Evolutionary conservation across 2,113 vertebrate species (phyloP), one percentile per base, ranked within the genome.

Genomic region (Amphiprion percula): DNA sequence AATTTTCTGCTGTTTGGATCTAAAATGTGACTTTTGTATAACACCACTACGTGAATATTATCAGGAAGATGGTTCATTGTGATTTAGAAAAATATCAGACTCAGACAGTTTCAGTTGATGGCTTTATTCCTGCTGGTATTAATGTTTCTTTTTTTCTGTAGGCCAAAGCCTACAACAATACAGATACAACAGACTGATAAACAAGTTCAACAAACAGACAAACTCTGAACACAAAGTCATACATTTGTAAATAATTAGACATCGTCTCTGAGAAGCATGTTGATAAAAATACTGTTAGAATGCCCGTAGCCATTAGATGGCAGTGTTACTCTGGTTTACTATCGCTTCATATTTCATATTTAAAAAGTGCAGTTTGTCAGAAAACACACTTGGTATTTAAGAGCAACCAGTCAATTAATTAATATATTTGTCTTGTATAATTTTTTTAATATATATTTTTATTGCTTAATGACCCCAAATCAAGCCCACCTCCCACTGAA

Each of bases 51-150:
- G 4, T 30, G 1, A 16, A 67, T 30, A 4, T 37, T 50, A 14
- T 24, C 44, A 23, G 14, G 39, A 19, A 49, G 28, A 26, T 7
- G 10, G 28, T 21, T 55, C 1, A 8, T 39, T 60, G 30, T 8
- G 10, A 71, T 52, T 26, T 26, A 26, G 21, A 50, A 85, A 52
- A 30, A 5, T 2, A 44, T 54, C 23, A 82, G 56, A 79, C 77
- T 81, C 59, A 90, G 2, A n/a, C 80, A 64, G 15, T 1, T 92
- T 93, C 81, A 91, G 86, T 85, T 82, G 55, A 94, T 94, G 93
- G 93, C 92, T 94, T 94, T 94, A 93, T 93, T 93, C 91, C 93
- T 88, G 91, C 92, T 94, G 90, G 86, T 93, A 82, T 61, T 53
- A 21, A 61, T 46, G 24, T 53, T 4, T 44, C 26, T 17, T 30